Percentiles rank a stretch among this genome's conserved stretches.
These are phyloP conservation scores for Harpagoxenus sublaevis DNA, from an alignment of 2,888 invertebrate genomes.

Conservation along the genomic window DNA sequence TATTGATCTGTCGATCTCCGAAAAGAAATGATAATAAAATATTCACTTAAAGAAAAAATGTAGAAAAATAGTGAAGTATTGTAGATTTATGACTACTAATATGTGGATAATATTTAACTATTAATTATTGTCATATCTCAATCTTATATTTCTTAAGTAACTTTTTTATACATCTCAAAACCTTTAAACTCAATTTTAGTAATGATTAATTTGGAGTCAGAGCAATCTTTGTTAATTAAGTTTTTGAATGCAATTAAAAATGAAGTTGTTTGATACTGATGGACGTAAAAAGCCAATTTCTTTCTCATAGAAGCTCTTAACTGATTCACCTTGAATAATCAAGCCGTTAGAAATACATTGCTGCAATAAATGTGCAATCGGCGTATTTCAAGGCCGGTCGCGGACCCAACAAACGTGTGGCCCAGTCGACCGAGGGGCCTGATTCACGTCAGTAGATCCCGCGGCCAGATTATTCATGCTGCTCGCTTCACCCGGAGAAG, in stretches of 20 bases:
- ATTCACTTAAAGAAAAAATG: background rate
- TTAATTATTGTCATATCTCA: background rate
- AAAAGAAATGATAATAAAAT: slow-evolving; percentile 12
- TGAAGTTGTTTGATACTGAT: background rate
- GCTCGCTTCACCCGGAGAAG: slow-evolving; percentile 73
- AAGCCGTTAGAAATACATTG: slow-evolving; percentile 16
- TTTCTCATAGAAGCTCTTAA: background rate
- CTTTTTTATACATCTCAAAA: background rate
- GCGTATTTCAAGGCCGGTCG: slow-evolving; percentile 63
- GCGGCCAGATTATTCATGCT: slow-evolving; percentile 75
- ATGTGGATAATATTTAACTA: background rate
- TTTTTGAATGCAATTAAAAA: background rate
- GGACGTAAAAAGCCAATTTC: background rate
- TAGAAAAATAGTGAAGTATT: background rate
- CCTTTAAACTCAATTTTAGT: background rate
- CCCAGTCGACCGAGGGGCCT: slow-evolving; percentile 57
- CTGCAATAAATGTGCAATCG: slow-evolving; percentile 61
- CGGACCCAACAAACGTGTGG: slow-evolving; percentile 54
- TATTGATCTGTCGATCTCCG: background rate
- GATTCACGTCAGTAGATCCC: slow-evolving; percentile 78
- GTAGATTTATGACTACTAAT: background rate
- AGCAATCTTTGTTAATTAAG: background rate
- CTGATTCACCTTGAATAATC: slow-evolving; percentile 13
- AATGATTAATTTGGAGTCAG: background rate
- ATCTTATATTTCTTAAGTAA: background rate